Evolutionary conservation across 2,113 vertebrate genomes (phyloP), one percentile per base, ranked within the genome.

Genomic region (Tor tambroides): DNA sequence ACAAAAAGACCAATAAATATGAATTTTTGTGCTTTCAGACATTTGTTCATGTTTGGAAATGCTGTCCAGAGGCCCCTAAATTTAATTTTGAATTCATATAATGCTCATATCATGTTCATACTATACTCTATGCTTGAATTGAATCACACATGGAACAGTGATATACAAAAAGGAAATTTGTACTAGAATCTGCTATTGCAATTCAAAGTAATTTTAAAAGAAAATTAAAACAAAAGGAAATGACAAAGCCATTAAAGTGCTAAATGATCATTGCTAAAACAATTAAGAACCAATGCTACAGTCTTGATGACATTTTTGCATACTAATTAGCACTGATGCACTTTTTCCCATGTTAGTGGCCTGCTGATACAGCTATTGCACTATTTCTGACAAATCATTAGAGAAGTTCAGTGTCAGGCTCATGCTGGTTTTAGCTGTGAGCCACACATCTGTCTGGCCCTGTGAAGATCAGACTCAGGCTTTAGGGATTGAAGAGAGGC

Each of bases 71-170:
- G 49, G 67, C 10, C 2, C 11, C 21, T 72, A 11, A 28, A 84
- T 84, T 54, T 41, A 17, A 84, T 84, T 74, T n/a, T 38, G 30
- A 28, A 59, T 41, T 74, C 23, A 84, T 74, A 84, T 54, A 72
- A 56, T 72, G 65, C 26, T 83, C 51, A 23, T 80, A 80, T 38
- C 1, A 28, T 38, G 19, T 61, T 63, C 23, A 56, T 41, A 38
- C 51, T 23, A 56, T 56, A 49, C 43, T 72, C 17, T 17, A 51
- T 12, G 67, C 41, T 54, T 23, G 26, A 83, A 54, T n/a, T 26
- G 12, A 26, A 71, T 69, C 59, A 81, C 79, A 51, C 14, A 17
- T 28, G 9, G 28, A 54, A 78, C 6, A 30, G 46, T 38, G 3
- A 49, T 67, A 61, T n/a, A 19, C 12, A 74, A 67, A 71, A 51